A percentile compares a stretch with the other conserved stretches of the same genome.
These are phyloP conservation scores for Yponomeuta cagnagella DNA, from an alignment of 2,888 invertebrate genomes.

Conservation along the genomic window DNA sequence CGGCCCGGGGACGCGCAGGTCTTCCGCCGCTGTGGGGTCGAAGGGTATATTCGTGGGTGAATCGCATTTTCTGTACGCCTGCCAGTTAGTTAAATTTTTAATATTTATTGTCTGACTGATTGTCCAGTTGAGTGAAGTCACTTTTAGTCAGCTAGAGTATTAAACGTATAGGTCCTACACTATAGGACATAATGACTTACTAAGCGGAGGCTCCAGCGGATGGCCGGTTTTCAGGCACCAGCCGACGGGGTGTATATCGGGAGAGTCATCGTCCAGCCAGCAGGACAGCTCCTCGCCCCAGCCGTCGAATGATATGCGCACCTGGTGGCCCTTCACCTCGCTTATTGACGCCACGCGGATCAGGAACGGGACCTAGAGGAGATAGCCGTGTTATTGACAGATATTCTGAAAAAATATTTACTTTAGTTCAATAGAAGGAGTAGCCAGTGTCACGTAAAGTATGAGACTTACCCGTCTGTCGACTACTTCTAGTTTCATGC, in stretches of 20 bases:
- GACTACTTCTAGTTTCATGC: constrained; percentile 92
- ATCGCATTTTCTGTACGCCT: background rate
- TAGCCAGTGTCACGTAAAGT: background rate
- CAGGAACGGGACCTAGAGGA: constrained; percentile 80
- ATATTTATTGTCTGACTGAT: too few relatives aligned
- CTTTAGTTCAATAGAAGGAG: too few relatives aligned
- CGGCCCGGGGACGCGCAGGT: constrained; percentile 75
- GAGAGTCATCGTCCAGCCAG: constrained; percentile 93
- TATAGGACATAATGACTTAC: constrained; percentile 57
- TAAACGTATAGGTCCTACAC: background rate
- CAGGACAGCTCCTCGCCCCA: constrained; percentile 90
- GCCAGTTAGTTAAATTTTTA: background rate
- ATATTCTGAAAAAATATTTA: background rate
- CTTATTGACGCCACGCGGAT: constrained; percentile 90
- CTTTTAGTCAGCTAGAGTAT: background rate
- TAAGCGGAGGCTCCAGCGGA: constrained; percentile 88
- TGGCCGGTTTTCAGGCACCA: constrained; percentile 95
- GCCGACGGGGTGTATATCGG: constrained; percentile 92
- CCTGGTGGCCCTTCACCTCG: constrained; percentile 83
- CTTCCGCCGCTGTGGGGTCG: constrained; percentile 78
- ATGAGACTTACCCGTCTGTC: constrained; percentile 78
- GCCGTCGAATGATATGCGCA: constrained; percentile 90
- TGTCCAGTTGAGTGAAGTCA: too few relatives aligned
- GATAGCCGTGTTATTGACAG: background rate
- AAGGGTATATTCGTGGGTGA: background rate